phyloP scores from a whole-genome alignment of 35 echinoderm and acorn worm genomes.

The Antedon bifida region DNA sequence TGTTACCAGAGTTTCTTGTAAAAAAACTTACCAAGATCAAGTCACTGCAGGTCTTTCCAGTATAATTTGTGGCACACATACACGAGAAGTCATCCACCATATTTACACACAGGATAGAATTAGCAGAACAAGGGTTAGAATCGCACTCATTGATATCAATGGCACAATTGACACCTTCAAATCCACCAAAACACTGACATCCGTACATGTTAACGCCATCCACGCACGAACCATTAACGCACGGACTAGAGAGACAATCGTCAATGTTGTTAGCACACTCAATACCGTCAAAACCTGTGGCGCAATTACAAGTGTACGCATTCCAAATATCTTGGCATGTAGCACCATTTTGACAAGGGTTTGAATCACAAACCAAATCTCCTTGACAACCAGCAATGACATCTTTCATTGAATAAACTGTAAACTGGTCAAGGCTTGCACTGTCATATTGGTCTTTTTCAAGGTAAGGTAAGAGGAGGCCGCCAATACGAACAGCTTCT shows the following conservation, averaged over 20 bases:
- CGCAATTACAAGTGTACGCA: slow-evolving; percentile 27
- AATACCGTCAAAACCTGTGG: slow-evolving; percentile 26
- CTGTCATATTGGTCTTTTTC: slow-evolving; percentile 22
- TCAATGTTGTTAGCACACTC: slow-evolving; percentile 43
- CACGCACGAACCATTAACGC: slow-evolving; percentile 29
- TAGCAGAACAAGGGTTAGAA: slow-evolving; percentile 27
- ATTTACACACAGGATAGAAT: slow-evolving; percentile 33
- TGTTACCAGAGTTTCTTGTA: no score
- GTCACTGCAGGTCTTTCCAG: slow-evolving; percentile 27
- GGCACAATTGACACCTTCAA: slow-evolving; percentile 37
- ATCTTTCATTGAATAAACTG: background rate
- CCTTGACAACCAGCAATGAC: slow-evolving; percentile 19
- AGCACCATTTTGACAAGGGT: slow-evolving; percentile 30
- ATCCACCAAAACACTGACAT: slow-evolving; percentile 44
- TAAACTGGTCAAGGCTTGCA: slow-evolving; percentile 47
- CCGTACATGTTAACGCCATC: slow-evolving; percentile 39
- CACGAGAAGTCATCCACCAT: slow-evolving; percentile 30
- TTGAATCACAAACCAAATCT: slow-evolving; percentile 17
- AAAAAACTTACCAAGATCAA: background rate
- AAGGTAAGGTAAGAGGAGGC: slow-evolving; percentile 51
- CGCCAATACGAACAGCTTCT: slow-evolving; percentile 61
- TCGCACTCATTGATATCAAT: slow-evolving; percentile 53
- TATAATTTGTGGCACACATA: slow-evolving; percentile 37
- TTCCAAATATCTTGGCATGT: slow-evolving; percentile 49
- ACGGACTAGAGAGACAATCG: slow-evolving; percentile 37